phyloP scores from a whole-genome alignment of 2,797 vertebrate genomes.

The Heterohyrax brucei region DNA sequence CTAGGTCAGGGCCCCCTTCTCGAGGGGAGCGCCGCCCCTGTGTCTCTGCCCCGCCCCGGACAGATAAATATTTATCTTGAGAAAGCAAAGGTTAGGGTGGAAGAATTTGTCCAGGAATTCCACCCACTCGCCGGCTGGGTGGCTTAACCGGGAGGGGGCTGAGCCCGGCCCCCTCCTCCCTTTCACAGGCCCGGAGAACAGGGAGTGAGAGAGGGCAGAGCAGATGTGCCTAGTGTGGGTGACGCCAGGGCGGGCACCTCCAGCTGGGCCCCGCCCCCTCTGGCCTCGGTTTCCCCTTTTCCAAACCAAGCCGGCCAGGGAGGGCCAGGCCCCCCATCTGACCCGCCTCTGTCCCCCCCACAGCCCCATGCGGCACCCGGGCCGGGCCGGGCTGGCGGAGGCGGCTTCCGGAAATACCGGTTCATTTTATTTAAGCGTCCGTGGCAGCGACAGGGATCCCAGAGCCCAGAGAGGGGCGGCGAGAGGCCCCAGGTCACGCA shows the following conservation, averaged over 20 bases:
- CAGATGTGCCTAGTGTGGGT: not conserved
- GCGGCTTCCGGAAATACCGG: slow-evolving; percentile 89
- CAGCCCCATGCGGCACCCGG: slow-evolving; percentile 87
- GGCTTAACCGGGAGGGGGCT: slow-evolving; percentile 22
- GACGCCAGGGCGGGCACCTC: not conserved
- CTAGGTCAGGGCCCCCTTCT: not conserved
- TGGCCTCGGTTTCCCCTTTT: slow-evolving; percentile 70
- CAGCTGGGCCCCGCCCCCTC: slow-evolving; percentile 64
- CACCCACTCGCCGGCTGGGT: slow-evolving; percentile 73
- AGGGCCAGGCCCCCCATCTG: slow-evolving; percentile 64
- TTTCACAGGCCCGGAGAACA: not conserved
- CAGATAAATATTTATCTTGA: slow-evolving; percentile 88
- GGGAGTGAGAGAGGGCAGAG: not conserved
- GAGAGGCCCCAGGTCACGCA: slow-evolving; percentile 87
- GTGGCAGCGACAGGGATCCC: slow-evolving; percentile 87
- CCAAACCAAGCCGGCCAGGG: slow-evolving; percentile 76
- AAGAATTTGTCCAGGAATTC: slow-evolving; percentile 82
- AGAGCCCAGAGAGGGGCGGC: slow-evolving; percentile 88
- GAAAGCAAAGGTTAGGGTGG: slow-evolving; percentile 84
- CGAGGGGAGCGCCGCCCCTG: not conserved
- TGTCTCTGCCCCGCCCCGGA: slow-evolving; percentile 62
- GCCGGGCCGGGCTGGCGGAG: slow-evolving; percentile 85
- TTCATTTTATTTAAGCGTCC: slow-evolving; percentile 88
- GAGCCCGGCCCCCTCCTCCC: not conserved
- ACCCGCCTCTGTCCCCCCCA: slow-evolving; percentile 81